Percentiles rank a stretch among this genome's conserved stretches.
Conservation (phyloP, 2,797 vertebrate species). For the Sparus aurata region DNA sequence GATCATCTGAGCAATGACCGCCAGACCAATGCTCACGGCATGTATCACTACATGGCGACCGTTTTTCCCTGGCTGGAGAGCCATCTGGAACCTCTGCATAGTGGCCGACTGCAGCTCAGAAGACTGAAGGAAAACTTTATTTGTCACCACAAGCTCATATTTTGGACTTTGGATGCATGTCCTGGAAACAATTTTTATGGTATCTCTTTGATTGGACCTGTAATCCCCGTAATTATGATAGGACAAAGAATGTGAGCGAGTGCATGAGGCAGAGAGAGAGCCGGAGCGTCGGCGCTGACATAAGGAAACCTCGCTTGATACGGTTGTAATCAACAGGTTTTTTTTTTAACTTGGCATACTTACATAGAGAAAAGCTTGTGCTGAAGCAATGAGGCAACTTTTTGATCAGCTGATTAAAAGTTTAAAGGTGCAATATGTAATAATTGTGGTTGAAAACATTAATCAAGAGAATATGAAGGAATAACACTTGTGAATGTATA, state of each 20-base stretch:
- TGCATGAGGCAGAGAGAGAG: not conserved
- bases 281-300: not conserved
- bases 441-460: no score
- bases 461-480: no score
- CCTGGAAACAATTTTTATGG: not conserved
- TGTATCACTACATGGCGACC: slow-evolving; percentile 32
- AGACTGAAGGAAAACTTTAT: not conserved
- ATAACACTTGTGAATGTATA: no score
- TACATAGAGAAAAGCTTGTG: not conserved
- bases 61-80: not conserved
- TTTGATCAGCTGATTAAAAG: not conserved
- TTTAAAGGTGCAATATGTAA: no score
- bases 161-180: slow-evolving; percentile 68
- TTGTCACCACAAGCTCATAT: not conserved
- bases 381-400: not conserved
- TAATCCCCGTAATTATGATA: slow-evolving; percentile 13
- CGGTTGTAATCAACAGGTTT: not conserved
- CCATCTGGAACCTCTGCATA: slow-evolving; percentile 7
- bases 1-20: slow-evolving; percentile 56
- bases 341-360: not conserved
- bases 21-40: slow-evolving; percentile 45
- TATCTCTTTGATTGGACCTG: not conserved
- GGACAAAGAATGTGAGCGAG: not conserved
- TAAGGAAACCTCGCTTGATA: not conserved
- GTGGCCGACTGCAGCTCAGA: slow-evolving; percentile 2